Conservation (phyloP, 1,140 invertebrate species). For the Octopus bimaculoides region DNA sequence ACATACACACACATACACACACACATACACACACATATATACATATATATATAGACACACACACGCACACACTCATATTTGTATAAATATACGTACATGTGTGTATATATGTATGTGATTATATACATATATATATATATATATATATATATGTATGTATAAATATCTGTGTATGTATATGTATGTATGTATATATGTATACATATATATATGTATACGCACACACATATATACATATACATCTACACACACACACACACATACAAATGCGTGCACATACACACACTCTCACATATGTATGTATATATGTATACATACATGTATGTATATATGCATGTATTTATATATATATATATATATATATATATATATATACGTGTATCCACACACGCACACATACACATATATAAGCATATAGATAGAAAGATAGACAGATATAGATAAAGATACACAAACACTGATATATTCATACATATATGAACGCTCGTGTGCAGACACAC, state of each 20-base stretch:
- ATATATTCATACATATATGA: not conserved
- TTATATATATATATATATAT: conserved; percentile 1
- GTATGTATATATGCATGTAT: not conserved
- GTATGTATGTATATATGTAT: not conserved
- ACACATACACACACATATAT: not conserved
- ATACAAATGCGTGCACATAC: not conserved
- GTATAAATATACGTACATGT: not conserved
- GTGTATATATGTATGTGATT: not conserved
- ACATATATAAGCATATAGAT: not conserved
- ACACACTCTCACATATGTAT: not conserved
- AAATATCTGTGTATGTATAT: not conserved
- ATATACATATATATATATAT: not conserved
- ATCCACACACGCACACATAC: not conserved
- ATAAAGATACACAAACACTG: not conserved
- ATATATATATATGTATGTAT: not conserved
- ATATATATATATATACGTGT: not conserved
- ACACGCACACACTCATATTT: not conserved
- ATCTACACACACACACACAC: not conserved
- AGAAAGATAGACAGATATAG: not conserved
- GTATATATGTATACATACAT: not conserved
- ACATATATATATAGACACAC: not conserved
- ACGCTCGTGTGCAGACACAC: not conserved
- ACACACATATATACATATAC: not conserved
- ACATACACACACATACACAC: not conserved
- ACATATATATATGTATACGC: not conserved